A percentile compares a stretch with the other conserved stretches of the same genome.
Evolutionary conservation across 1,140 invertebrate genomes (phyloP).

Genomic region (Oedothorax gibbosus): DNA sequence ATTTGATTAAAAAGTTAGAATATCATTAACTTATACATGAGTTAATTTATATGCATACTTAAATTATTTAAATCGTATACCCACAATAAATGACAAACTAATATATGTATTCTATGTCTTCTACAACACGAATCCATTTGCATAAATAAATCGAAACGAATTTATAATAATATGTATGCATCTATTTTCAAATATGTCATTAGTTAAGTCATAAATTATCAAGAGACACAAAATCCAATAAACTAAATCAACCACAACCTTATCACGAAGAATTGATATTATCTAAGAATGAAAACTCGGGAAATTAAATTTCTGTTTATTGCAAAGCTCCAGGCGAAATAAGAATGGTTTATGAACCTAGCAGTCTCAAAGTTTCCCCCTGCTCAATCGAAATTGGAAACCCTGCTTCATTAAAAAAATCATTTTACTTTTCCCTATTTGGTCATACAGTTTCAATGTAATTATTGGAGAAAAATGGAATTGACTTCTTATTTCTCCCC

Average conservation of each 20-base stretch:
- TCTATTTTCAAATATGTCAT: too few relatives aligned
- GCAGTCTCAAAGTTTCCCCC: not conserved
- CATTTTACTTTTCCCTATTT: slow-evolving; percentile 20
- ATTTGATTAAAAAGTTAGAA: too few relatives aligned
- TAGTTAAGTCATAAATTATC: too few relatives aligned
- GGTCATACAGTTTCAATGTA: slow-evolving; percentile 44
- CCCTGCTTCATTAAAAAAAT: slow-evolving; percentile 33
- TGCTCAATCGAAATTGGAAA: not conserved
- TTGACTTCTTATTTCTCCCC: slow-evolving; percentile 46
- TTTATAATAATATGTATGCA: too few relatives aligned
- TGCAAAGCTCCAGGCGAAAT: not conserved
- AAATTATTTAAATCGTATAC: too few relatives aligned
- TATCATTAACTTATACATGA: too few relatives aligned
- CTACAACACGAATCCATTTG: too few relatives aligned
- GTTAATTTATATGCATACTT: too few relatives aligned
- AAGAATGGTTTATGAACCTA: too few relatives aligned
- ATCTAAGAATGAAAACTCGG: not conserved
- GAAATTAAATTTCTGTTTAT: slow-evolving; percentile 32
- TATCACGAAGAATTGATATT: slow-evolving; percentile 2
- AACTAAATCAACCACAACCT: slow-evolving; percentile 21
- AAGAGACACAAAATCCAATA: not conserved
- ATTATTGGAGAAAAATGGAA: slow-evolving; percentile 53
- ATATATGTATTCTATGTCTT: too few relatives aligned
- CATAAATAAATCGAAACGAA: too few relatives aligned
- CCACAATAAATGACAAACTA: too few relatives aligned